Base-by-base conservation (phyloP, 2,797 vertebrate genomes). In the Oreonectes daqikongensis region DNA sequence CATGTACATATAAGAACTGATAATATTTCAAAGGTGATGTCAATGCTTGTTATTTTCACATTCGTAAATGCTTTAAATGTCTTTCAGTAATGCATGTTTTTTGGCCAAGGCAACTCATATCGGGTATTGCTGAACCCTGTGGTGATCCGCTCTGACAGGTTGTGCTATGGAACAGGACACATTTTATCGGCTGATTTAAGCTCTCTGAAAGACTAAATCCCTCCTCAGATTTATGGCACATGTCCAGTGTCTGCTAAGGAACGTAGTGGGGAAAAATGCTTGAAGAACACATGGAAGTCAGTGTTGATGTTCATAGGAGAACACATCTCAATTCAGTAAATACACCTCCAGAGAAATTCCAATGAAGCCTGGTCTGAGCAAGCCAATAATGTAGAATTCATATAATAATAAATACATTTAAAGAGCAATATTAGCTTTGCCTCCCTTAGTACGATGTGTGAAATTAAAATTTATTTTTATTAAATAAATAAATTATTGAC, bases 321-420 rank as follows among this genome's bases (percentile, higher is more conserved):
- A 53, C 26, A 71, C 63, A 24, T 83, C 67, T 71, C 44, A 66
- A 82, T 66, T 52, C 52, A 74, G 44, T 35, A 52, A 17, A 11
- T 40, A 11, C 8, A 67, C 42, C 24, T 20, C 35, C 2, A 24
- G 15, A 73, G 11, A 7, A 20, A 50, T 52, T 24, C 12, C 35
- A 15, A 1, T 38, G 9, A 35, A 18, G 71, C 44, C n/a, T 63
- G 8, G 32, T 22, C 7, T 50, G 30, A 10, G 24, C 59, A 52
- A 15, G 10, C 22, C 72, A 40, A 20, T 11, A 30, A 55, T 60
- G 5, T 32, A 55, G 35, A 11, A 65, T n/a, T 20, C 17, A 50
- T 50, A 4, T 24, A 38, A 12, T 50, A 3, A 38, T 32, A 50
- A 46, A 59, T 48, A 1, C 7, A 40, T 20, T 35, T 38, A 73